Base-by-base conservation (phyloP, 2,888 invertebrate genomes). In the Romanomermis culicivorax region DNA sequence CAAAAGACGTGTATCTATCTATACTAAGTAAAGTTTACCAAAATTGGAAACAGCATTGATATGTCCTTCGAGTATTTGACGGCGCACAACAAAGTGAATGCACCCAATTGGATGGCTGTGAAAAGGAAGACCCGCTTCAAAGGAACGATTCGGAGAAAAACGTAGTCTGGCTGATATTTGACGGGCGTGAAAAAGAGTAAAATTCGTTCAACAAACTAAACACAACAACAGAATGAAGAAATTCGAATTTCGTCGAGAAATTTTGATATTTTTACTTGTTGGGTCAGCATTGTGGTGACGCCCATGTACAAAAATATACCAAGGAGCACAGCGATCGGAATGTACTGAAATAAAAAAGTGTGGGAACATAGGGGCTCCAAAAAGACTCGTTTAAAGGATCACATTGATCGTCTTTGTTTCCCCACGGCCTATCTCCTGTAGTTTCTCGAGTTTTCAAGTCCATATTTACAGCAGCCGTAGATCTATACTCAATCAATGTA, bases 151-250 rank as follows among this genome's bases (percentile, higher is more conserved):
- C 53, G 30, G 23, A 58, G 50, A 51, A 56, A 60, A 1, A 29
- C 26, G 49, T 59, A 29, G 51, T 60, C 59, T 0, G 62, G 62
- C 52, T 62, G 62, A 49, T 62, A 58, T 55, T 62, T 62, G 14
- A 54, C 47, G 7, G 62, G 62, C 62, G 62, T 62, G 49, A 61
- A 59, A 2, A 63, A 48, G 2, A 62, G 47, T 26, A 83, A 79
- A 61, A 84, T 75, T 56, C 91, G 79, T 68, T 91, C 87, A 66
- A 89, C 86, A 74, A 91, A 85, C 71, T 91, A 85, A n/a, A 65
- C 47, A n/a, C 17, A 7, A 52, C 3, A 3, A 52, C n/a, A n/a
- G n/a, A n/a, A n/a, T n/a, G n/a, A n/a, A n/a, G n/a, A n/a, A n/a
- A n/a, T 42, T n/a, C 42, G 11, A 42, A 42, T 14, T n/a, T 42